A percentile compares a stretch with the other conserved stretches of the same genome.
Evolutionary conservation across 2,797 vertebrate genomes (phyloP).

Genomic region (Myotis daubentonii): DNA sequence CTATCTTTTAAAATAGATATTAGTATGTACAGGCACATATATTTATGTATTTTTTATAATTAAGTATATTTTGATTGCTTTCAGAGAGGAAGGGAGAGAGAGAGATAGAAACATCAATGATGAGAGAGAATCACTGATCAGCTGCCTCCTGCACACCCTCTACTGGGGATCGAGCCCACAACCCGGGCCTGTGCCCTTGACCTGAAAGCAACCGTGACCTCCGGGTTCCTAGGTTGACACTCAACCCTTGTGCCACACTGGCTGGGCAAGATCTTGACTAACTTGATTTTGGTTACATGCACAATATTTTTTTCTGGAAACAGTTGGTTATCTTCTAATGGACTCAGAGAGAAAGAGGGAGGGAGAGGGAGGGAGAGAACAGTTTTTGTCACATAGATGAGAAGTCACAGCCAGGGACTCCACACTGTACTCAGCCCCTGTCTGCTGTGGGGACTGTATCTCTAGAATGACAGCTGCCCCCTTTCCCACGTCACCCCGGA

Average conservation of each 20-base stretch:
- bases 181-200: no score
- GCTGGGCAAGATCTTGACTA: background rate
- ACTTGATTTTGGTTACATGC: slow-evolving; percentile 30
- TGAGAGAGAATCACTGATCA: no score
- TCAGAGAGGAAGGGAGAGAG: no score
- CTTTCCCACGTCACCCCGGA: background rate
- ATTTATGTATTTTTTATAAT: no score
- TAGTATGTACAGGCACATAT: no score
- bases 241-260: no score
- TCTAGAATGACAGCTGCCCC: background rate
- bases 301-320: slow-evolving; percentile 41
- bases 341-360: background rate
- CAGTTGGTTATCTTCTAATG: background rate
- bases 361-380: background rate
- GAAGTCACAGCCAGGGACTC: background rate
- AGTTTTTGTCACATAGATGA: background rate
- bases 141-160: no score
- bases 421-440: background rate
- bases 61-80: no score
- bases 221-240: no score
- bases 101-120: no score
- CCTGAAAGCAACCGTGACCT: no score
- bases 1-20: background rate
- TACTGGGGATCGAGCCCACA: no score
- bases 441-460: background rate